A percentile compares a stretch with the other conserved stretches of the same genome.
Evolutionary conservation across 2,797 vertebrate species (phyloP).

Genomic region (Paratrypauchen microcephalus): DNA sequence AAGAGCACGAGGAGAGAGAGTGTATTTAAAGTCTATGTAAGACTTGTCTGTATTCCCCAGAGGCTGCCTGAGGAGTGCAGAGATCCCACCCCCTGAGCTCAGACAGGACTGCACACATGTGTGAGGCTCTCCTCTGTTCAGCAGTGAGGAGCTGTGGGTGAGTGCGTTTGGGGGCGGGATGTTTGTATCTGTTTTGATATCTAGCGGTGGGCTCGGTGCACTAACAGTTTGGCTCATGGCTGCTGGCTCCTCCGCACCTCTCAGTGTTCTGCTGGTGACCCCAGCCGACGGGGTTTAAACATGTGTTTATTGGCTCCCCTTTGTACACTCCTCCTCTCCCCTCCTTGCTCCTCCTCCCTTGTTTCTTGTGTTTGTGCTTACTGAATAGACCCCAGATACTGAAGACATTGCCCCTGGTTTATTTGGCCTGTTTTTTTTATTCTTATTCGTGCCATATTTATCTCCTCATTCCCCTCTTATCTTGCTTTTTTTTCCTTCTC

Average conservation of each 20-base stretch:
- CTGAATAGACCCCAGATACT: constrained; percentile 67
- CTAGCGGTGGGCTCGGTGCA: constrained; percentile 63
- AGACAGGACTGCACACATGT: constrained; percentile 66
- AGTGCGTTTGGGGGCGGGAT: constrained; percentile 54
- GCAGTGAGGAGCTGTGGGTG: neutral
- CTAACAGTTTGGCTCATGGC: constrained; percentile 70
- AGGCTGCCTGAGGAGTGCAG: constrained; percentile 63
- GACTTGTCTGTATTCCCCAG: constrained; percentile 58
- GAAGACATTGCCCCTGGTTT: constrained; percentile 73
- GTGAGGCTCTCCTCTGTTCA: constrained; percentile 59
- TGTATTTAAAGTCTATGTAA: constrained; percentile 54
- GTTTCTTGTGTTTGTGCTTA: constrained; percentile 48
- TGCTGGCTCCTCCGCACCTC: constrained; percentile 67
- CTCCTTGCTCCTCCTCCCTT: constrained; percentile 49
- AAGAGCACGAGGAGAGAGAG: constrained; percentile 24
- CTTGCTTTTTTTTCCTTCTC: constrained; percentile 60
- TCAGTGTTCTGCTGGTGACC: constrained; percentile 70
- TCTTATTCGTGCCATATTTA: constrained; percentile 53
- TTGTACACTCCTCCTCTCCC: constrained; percentile 69
- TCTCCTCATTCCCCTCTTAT: constrained; percentile 57
- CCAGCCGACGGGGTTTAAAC: constrained; percentile 60
- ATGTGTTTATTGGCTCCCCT: constrained; percentile 61
- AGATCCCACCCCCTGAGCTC: constrained; percentile 65
- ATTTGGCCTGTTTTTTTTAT: constrained; percentile 59
- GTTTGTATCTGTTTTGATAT: constrained; percentile 69